Percentiles rank a stretch among this genome's conserved stretches.
Evolutionary conservation across 2,113 vertebrate species (phyloP).

Genomic region (Periophthalmodon schlosseri): DNA sequence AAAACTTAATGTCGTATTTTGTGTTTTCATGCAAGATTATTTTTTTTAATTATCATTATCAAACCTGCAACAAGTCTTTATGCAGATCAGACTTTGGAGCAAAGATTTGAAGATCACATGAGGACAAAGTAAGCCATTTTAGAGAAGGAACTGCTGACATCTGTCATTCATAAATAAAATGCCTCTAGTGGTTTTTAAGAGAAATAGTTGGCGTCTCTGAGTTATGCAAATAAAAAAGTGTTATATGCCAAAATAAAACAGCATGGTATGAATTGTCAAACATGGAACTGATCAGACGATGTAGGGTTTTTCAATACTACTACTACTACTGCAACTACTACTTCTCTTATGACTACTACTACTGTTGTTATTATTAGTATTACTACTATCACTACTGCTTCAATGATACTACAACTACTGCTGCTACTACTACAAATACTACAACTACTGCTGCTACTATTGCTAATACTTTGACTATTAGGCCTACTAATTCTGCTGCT

Average conservation of each 20-base stretch:
- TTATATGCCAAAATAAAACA: conserved; percentile 44
- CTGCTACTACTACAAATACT: background rate
- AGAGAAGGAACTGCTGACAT: conserved; percentile 27
- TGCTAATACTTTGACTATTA: background rate
- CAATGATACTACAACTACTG: background rate
- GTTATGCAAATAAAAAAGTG: conserved; percentile 26
- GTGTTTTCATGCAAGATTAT: too few relatives aligned
- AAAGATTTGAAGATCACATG: conserved; percentile 29
- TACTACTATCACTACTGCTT: background rate
- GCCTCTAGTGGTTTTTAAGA: conserved; percentile 35
- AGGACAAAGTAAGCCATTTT: conserved; percentile 47
- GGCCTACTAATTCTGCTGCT: too few relatives aligned
- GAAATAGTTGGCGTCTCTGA: conserved; percentile 45
- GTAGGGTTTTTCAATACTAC: background rate
- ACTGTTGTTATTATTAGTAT: background rate
- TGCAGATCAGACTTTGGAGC: background rate
- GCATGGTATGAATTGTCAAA: conserved; percentile 58
- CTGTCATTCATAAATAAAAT: conserved; percentile 40
- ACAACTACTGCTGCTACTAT: background rate
- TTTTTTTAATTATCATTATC: too few relatives aligned
- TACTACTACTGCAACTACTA: background rate
- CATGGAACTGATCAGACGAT: conserved; percentile 24
- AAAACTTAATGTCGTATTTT: too few relatives aligned
- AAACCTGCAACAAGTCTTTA: too few relatives aligned
- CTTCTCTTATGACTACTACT: background rate